Evolutionary conservation across 2,888 invertebrate species (phyloP), one percentile per base, ranked within the genome.

Genomic region (Acanthoscelides obtectus): DNA sequence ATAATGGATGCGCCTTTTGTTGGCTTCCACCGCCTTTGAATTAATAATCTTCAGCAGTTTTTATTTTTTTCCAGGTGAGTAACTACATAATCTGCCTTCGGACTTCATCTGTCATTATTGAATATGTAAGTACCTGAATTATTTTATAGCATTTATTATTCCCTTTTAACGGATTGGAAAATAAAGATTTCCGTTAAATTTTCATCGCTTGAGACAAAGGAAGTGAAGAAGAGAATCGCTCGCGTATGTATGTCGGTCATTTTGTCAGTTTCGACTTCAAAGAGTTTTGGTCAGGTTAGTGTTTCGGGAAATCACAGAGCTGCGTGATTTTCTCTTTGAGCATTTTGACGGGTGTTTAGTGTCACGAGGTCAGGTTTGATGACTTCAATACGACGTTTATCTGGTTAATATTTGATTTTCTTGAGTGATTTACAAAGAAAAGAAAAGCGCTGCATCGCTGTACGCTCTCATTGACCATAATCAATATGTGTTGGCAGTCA

Each of bases 51-150:
- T 45, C 45, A 45, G 1, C 12, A 45, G 45, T 71, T 71, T 71
- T 64, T 71, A 71, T 69, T 72, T 72, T 71, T 68, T 75, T 75
- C 22, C 75, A 75, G 75, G 75, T 75, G 72, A 73, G 75, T 73
- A 64, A 71, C 69, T 72, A 64, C 70, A 71, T 72, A 71, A 72
- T 71, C 67, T 45, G 25, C 73, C 64, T 65, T 65, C 67, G 25
- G 25, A 12, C 45, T 45, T 4, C 45, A 45, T 69, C 73, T 74
- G 66, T 70, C 25, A 68, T 74, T 72, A 72, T 27, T 27, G 72
- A 73, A 75, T 74, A 71, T 68, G 73, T 73, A 72, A 76, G 71
- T 73, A 71, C 67, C 71, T 72, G 67, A 73, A 73, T 75, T 70
- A 73, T 73, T 69, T 73, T 75, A 67, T 71, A 65, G 22, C 74